Evolutionary conservation across 1,140 invertebrate species (phyloP).

Genomic region (Caligus rogercresseyi): DNA sequence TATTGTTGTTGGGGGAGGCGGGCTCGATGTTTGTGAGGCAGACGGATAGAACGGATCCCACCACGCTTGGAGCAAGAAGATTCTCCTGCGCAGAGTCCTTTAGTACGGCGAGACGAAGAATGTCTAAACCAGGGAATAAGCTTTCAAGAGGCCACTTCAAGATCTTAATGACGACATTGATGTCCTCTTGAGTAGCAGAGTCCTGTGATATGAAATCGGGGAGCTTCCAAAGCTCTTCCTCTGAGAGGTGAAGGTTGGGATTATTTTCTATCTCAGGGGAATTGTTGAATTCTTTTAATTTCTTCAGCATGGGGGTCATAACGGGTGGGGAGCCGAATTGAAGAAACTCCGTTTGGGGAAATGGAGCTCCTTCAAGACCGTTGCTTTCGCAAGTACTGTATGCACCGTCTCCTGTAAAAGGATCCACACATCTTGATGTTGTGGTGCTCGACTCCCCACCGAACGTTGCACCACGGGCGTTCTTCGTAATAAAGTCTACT

Average conservation of each 20-base stretch:
- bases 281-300: slow-evolving; percentile 25
- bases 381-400: slow-evolving; percentile 20
- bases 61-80: slow-evolving; percentile 22
- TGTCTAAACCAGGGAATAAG: slow-evolving; percentile 68
- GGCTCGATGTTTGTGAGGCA: slow-evolving; percentile 28
- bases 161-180: slow-evolving; percentile 30
- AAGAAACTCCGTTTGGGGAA: slow-evolving; percentile 18
- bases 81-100: slow-evolving; percentile 26
- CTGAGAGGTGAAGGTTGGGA: slow-evolving; percentile 15
- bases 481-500: slow-evolving; percentile 83
- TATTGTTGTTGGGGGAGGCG: slow-evolving; percentile 39
- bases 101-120: slow-evolving; percentile 54
- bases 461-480: slow-evolving; percentile 37
- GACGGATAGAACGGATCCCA: slow-evolving; percentile 25
- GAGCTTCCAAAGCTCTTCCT: slow-evolving; percentile 14
- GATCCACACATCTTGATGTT: slow-evolving; percentile 37
- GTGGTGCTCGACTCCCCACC: slow-evolving; percentile 32
- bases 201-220: slow-evolving; percentile 8
- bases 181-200: slow-evolving; percentile 14
- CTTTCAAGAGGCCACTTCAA: slow-evolving; percentile 60
- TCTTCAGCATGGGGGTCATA: slow-evolving; percentile 38
- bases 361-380: slow-evolving; percentile 15
- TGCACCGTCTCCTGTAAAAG: slow-evolving; percentile 41
- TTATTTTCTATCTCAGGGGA: slow-evolving; percentile 23
- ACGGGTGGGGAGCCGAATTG: slow-evolving; percentile 29